Evolutionary conservation across 2,888 invertebrate genomes (phyloP).

Genomic region (Amphimallon solstitiale): DNA sequence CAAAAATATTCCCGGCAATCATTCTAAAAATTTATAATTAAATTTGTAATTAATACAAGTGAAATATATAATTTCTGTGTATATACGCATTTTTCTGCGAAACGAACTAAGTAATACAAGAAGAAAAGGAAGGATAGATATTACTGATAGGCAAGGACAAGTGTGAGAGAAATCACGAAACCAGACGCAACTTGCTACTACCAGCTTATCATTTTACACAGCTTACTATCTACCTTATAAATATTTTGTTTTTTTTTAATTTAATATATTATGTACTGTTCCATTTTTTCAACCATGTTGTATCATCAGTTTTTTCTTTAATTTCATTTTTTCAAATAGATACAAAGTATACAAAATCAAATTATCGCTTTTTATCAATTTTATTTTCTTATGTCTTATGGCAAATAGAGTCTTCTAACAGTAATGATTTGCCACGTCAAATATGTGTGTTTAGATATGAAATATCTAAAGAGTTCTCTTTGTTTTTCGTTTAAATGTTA

Average conservation of each 20-base stretch:
- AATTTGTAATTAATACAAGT: too few relatives aligned
- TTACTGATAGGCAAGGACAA: too few relatives aligned
- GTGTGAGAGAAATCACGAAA: constrained; percentile 18
- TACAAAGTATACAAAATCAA: constrained; percentile 1
- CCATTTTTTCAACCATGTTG: background rate
- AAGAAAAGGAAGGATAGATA: too few relatives aligned
- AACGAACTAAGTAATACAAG: too few relatives aligned
- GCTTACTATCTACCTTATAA: constrained; percentile 58
- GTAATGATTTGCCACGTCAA: background rate
- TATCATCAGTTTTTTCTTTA: background rate
- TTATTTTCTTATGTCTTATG: too few relatives aligned
- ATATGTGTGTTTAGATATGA: background rate
- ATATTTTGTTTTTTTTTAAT: constrained; percentile 53
- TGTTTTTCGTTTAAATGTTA: background rate
- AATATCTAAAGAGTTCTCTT: background rate
- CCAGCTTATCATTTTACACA: constrained; percentile 61
- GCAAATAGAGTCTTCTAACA: too few relatives aligned
- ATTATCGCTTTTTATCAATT: background rate
- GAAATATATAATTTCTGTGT: too few relatives aligned
- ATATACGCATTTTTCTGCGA: too few relatives aligned
- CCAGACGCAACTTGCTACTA: constrained; percentile 47
- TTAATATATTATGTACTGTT: constrained; percentile 53
- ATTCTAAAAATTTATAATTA: too few relatives aligned
- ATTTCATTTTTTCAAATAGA: constrained; percentile 7
- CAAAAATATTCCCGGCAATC: too few relatives aligned